Base-by-base conservation (phyloP, 2,888 invertebrate species). In the Heteropelma amictum region DNA sequence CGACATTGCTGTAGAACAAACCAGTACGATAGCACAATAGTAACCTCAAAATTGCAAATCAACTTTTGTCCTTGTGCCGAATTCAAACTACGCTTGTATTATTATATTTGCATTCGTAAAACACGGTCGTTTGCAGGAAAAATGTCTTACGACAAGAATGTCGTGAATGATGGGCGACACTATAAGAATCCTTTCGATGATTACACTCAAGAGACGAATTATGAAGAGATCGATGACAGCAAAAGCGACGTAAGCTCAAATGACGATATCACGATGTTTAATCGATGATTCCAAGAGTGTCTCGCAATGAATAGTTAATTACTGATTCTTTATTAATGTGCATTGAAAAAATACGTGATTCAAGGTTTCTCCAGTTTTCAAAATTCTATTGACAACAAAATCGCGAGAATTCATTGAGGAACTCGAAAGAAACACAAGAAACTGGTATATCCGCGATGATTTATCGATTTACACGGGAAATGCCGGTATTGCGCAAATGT, bases 391-490 rank as follows among this genome's bases (percentile, higher is more conserved):
- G 81, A 78, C 85, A 77, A 82, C 84, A 72, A 89, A 90, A 85
- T 90, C 90, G 88, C 88, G 85, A 79, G 80, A 81, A 64, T 90
- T 92, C 86, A 72, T 91, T 69, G 56, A 87, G 65, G 72, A 87
- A 72, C 84, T 92, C 80, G 87, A 88, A 78, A 87, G 86, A 75
- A 86, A 89, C 83, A 84, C 92, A 89, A 81, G 88, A 78, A 80
- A 87, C 76, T 90, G 91, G 83, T 88, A 77, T 10, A 56, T 76
- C 23, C 56, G 69, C 7, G 72, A 85, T 33, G 94, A 95, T 89
- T 90, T 90, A 80, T 93, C 94, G 3, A 91, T 96, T 0, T 96
- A 96, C 81, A 95, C 95, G 6, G 96, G 96, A 33, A 92, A 92
- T 65, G 88, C 93, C 77, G 96, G 96, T 33, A 90, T 95, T 72